Base-by-base conservation (phyloP, 1,140 invertebrate genomes). In the Formica exsecta region DNA sequence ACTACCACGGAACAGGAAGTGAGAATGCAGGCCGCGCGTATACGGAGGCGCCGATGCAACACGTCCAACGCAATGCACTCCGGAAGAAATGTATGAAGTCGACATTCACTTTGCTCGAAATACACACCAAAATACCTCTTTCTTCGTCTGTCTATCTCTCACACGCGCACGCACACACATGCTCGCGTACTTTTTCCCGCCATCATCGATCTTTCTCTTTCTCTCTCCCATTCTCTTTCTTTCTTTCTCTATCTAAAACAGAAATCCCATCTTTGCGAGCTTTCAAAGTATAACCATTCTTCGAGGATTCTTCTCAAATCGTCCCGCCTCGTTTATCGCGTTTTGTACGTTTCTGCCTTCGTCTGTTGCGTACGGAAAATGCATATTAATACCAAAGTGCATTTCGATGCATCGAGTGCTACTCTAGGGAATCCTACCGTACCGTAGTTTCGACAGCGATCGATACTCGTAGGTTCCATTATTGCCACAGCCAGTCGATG, bases 11-110 rank as follows among this genome's bases (percentile, higher is more conserved):
- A 90, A 94, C 90, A 85, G 93, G 93, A 92, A 92, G 90, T 86
- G 93, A 93, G 86, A 92, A 87, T 89, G 89, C 89, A 71, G 84
- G 91, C 90, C 93, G 91, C 90, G 89, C 88, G 89, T 94, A 93
- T 91, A 93, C 93, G 85, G 93, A 93, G 91, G 62, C 91, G 74
- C 92, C 93, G 89, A 93, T 94, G 84, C 92, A 93, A 92, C 93
- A 93, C 80, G 90, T 92, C 83, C 93, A 94, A 91, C 92, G 92
- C 91, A 91, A 92, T 93, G 89, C 92, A 81, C 92, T 94, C 74
- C 92, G 92, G 87, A 94, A 94, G 92, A 94, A 94, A 94, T 93
- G 93, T 94, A 94, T 93, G 92, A 93, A 93, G 91, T 92, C 91
- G 91, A 92, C 89, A 86, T 88, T 89, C 91, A 90, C 83, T 90